These are phyloP conservation scores for Uloborus plumipes DNA, from an alignment of 2,888 invertebrate species.

Conservation along the genomic window DNA sequence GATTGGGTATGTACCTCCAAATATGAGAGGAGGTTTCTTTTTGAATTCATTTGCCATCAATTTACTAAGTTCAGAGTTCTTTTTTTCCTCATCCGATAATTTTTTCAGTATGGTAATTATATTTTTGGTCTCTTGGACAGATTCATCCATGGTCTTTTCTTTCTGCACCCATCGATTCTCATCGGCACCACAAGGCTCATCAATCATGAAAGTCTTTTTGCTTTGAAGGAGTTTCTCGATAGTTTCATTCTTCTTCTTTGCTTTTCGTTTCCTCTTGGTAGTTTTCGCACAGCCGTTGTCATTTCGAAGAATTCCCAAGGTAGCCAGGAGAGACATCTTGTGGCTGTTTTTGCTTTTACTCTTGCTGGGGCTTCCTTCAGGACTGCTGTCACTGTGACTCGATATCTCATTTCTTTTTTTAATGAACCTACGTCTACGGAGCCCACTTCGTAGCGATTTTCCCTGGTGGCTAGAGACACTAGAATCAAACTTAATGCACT, in stretches of 20 bases:
- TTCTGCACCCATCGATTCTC: slow-evolving; percentile 14
- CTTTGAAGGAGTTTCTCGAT: slow-evolving; percentile 44
- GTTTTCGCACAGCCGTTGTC: slow-evolving; percentile 15
- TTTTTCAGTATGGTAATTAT: slow-evolving; percentile 49
- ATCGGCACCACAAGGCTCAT: slow-evolving; percentile 41
- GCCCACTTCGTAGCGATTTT: slow-evolving; percentile 14
- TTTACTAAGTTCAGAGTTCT: slow-evolving; percentile 48
- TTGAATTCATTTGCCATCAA: slow-evolving; percentile 56
- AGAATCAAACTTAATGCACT: slow-evolving; percentile 57
- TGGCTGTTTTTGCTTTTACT: slow-evolving; percentile 12
- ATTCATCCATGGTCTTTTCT: slow-evolving; percentile 35
- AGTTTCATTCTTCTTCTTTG: slow-evolving; percentile 51
- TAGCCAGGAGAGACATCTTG: slow-evolving; percentile 32
- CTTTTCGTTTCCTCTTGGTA: slow-evolving; percentile 40
- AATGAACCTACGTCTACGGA: slow-evolving; percentile 41
- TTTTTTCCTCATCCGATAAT: slow-evolving; percentile 52
- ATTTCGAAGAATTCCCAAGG: slow-evolving; percentile 34
- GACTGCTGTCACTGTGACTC: slow-evolving; percentile 46
- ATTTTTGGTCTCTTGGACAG: slow-evolving; percentile 52
- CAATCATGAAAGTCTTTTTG: slow-evolving; percentile 53
- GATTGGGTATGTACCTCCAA: slow-evolving; percentile 64
- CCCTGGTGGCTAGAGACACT: slow-evolving; percentile 22
- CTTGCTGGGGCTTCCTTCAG: slow-evolving; percentile 58
- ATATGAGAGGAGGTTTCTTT: slow-evolving; percentile 57
- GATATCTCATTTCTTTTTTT: slow-evolving; percentile 19